Percentiles rank a stretch among this genome's conserved stretches.
Conservation (phyloP, 1,140 invertebrate species). For the Condylostylus longicornis region DNA sequence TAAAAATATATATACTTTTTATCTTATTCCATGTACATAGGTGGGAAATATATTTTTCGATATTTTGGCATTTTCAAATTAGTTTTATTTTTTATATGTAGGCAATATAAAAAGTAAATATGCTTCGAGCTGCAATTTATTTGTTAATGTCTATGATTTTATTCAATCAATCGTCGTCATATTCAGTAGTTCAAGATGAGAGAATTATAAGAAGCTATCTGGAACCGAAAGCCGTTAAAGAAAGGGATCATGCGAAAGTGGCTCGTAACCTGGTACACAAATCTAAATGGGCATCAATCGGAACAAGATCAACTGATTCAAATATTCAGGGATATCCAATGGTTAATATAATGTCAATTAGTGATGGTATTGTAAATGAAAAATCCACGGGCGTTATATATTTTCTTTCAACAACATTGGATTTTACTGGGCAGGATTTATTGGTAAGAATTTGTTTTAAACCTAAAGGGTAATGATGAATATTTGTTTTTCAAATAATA, state of each 20-base stretch:
- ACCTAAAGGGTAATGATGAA: background rate
- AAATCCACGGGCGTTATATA: conserved; percentile 62
- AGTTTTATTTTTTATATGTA: too few relatives aligned
- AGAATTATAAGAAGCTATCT: too few relatives aligned
- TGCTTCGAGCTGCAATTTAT: too few relatives aligned
- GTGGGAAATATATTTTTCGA: too few relatives aligned
- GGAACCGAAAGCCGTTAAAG: background rate
- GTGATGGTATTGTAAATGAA: conserved; percentile 44
- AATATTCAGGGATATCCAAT: conserved; percentile 53
- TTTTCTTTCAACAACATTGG: conserved; percentile 59
- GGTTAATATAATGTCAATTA: conserved; percentile 54
- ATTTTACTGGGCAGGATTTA: conserved; percentile 57
- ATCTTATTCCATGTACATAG: too few relatives aligned
- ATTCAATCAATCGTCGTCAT: too few relatives aligned
- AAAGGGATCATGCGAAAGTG: conserved; percentile 26
- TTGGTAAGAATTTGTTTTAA: conserved; percentile 1
- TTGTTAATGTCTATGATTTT: too few relatives aligned
- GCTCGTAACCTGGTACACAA: conserved; percentile 34
- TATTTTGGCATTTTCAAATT: too few relatives aligned
- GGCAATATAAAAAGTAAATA: too few relatives aligned
- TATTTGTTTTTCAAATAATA: conserved; percentile 34
- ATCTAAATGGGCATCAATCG: conserved; percentile 55
- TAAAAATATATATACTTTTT: too few relatives aligned
- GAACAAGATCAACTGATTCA: conserved; percentile 50
- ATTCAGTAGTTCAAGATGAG: too few relatives aligned